These are phyloP conservation scores for Taeniopygia guttata DNA, from an alignment of 2,797 vertebrate species.

Conservation along the genomic window DNA sequence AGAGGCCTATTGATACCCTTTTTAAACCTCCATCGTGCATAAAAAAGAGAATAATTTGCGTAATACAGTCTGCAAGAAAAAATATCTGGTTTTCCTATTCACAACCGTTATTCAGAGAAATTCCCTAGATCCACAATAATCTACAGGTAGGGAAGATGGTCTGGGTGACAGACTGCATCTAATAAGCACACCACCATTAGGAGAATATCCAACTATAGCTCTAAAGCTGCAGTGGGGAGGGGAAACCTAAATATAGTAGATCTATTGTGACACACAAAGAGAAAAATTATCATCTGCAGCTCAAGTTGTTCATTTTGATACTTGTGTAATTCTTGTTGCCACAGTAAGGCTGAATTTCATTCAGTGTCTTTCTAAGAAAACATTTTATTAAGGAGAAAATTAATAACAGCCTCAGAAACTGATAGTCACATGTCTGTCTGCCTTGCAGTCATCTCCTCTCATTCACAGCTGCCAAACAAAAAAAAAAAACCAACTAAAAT, in stretches of 20 bases:
- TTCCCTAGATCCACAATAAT: not conserved
- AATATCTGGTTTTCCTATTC: conserved; percentile 18
- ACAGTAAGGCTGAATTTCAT: not conserved
- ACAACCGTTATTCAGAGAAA: not conserved
- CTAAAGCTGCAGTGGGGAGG: not conserved
- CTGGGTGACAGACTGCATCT: not conserved
- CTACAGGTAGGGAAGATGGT: not conserved
- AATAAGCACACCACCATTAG: not conserved
- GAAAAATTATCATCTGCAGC: not conserved
- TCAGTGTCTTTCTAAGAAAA: not conserved
- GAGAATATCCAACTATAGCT: not conserved
- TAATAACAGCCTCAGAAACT: not conserved
- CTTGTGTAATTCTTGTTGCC: not conserved
- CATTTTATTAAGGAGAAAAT: not conserved
- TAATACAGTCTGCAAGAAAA: not conserved
- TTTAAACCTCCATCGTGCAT: not conserved
- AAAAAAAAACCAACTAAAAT: not conserved
- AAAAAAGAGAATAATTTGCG: not conserved
- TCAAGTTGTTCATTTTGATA: not conserved
- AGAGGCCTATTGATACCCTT: conserved; percentile 36
- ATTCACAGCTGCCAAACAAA: not conserved
- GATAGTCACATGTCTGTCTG: not conserved
- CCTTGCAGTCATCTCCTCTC: not conserved
- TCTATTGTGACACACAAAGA: not conserved
- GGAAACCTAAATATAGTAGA: not conserved